Evolutionary conservation across 1,140 invertebrate genomes (phyloP), one percentile per base, ranked within the genome.

Genomic region (Fopius arisanus): DNA sequence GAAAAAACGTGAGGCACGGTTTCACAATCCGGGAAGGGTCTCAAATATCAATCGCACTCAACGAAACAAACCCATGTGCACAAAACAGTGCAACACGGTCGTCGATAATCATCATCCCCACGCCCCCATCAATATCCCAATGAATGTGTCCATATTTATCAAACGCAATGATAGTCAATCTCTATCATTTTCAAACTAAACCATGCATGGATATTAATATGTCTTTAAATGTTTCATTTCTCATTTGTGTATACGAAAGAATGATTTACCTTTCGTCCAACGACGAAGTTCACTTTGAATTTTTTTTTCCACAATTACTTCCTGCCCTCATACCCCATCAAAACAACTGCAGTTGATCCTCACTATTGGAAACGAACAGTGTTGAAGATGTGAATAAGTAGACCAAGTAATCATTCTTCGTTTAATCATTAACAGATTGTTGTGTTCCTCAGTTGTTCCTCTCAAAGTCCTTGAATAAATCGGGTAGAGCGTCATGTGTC

Each of bases 1-100:
- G n/a, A n/a, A 69, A 86, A 87, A 87, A 83, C 84, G 84, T 86
- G 85, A 88, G 87, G 85, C 87, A 88, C 86, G 86, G 82, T 87
- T 87, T 88, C 82, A 86, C 83, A 86, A 87, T 87, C 82, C 84
- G 82, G 82, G 83, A 72, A 81, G 41, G 23, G 54, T 72, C 26
- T 26, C 28, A 48, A 48, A 43, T 79, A 5, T 59, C 19, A 14
- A 9, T 59, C 23, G 26, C 54, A 37, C 12, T 37, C 29, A 37
- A 67, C 16, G 37, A 70, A 70, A 70, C 31, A 21, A 59, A n/a
- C 9, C 16, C 82, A 63, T 70, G 29, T 19, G 31, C 33, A 67
- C 40, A 19, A 6, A 16, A 51, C 80, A 51, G 43, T 51, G 43
- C 43, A 19, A 51, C 19, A 1, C 80, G 81, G 81, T 78, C 76